Evolutionary conservation across 1,140 invertebrate species (phyloP), one percentile per base, ranked within the genome.

Genomic region (Leguminivora glycinivorella): DNA sequence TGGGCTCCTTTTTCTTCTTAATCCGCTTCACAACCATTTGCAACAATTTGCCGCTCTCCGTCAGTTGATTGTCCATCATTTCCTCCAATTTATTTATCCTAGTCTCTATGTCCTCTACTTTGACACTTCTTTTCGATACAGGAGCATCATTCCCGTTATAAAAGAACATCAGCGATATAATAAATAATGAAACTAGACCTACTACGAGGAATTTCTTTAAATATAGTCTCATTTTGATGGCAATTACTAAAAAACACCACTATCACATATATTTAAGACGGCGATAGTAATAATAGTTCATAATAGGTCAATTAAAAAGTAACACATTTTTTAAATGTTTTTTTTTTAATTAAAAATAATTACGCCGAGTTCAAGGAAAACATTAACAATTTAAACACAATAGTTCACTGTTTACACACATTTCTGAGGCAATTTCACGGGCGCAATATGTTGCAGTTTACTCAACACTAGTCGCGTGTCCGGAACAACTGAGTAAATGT

Each of bases 1-100:
- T 7, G 17, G 17, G 6, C 19, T 74, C 68, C 25, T 74, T 73
- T 69, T 70, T 73, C 31, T 73, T 79, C 29, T 78, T 81, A 22
- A 90, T 74, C 63, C 81, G 79, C n/a, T 83, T 47, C 66, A 82
- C 88, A 34, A 92, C 83, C 73, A 82, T 83, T 24, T 77, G 68
- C 56, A 91, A 73, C 43, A 90, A 79, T 14, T 77, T 78, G 68
- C 83, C 86, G 66, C 85, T 90, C 38, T 86, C 83, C 58, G 73
- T 75, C 58, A 88, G 58, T 40, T 91, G 85, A 5, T 77, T 67
- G 24, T 80, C 76, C 69, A 92, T 73, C 29, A 85, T 79, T 19
- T 78, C 56, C 72, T 91, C 77, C 9, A 92, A 73, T 56, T 73
- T 75, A 2, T 81, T 70, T 68, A 92, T 74, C 71, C 78, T 83